Conservation (phyloP, 2,888 invertebrate genomes). For the Ectropis crepuscularia region DNA sequence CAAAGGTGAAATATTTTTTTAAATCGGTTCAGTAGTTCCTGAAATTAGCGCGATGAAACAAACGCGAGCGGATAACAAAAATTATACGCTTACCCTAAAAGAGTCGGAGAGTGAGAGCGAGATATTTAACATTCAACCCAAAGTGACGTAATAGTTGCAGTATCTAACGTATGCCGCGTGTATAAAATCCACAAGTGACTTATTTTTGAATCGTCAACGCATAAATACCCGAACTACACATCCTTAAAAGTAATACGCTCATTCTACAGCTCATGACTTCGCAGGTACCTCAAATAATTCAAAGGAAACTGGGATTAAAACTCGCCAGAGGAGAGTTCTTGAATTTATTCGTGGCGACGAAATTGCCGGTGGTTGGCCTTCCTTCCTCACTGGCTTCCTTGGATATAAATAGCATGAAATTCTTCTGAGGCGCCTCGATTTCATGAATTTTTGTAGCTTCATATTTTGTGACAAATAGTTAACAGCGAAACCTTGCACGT, state of each 20-base stretch:
- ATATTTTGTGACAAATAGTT: slow-evolving; percentile 69
- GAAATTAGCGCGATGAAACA: no score
- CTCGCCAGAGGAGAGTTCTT: slow-evolving; percentile 56
- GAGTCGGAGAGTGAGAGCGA: no score
- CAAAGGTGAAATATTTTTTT: no score
- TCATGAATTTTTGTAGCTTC: slow-evolving; percentile 71
- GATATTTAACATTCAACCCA: no score
- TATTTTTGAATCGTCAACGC: neutral
- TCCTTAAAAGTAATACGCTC: slow-evolving; percentile 36
- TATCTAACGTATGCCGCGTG: no score
- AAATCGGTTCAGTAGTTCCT: no score
- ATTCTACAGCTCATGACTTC: slow-evolving; percentile 34
- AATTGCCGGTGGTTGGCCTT: slow-evolving; percentile 64
- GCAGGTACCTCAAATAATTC: slow-evolving; percentile 61
- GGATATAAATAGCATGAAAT: slow-evolving; percentile 59
- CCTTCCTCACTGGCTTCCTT: slow-evolving; percentile 55
- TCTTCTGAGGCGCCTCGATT: slow-evolving; percentile 58
- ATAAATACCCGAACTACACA: slow-evolving; percentile 8
- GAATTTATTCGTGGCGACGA: slow-evolving; percentile 65
- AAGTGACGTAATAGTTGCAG: no score
- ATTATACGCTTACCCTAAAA: no score
- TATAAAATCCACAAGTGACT: no score
- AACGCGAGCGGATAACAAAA: no score
- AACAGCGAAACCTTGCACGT: slow-evolving; percentile 52
- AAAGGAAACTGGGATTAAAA: slow-evolving; percentile 67